Base-by-base conservation (phyloP, 2,113 vertebrate genomes). In the Nothoprocta pentlandii region DNA sequence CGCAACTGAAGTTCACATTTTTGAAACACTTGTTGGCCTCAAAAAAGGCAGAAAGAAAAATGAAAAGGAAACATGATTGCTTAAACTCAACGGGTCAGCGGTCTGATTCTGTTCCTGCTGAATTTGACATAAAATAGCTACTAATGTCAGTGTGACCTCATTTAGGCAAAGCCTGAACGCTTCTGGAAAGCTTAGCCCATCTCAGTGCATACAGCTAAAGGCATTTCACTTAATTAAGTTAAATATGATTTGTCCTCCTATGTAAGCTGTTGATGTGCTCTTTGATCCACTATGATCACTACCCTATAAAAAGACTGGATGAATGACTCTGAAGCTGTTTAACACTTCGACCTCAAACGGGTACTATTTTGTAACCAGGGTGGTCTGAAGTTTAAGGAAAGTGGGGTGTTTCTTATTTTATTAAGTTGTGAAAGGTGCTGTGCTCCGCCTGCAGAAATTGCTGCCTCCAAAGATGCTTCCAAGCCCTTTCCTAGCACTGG, bases 21-120 rank as follows among this genome's bases (percentile, higher is more conserved):
- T 85, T 36, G 7, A 89, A 82, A 78, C 41, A 22, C n/a, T 69
- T 12, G 4, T 13, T 53, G 36, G 51, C 28, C 46, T 86, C 32
- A 53, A 62, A 75, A 79, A 66, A 22, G 21, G 32, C 39, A 87
- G 58, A 58, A 83, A 34, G 46, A 68, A 82, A 39, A 15, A 2
- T 69, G 93, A 94, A 94, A 95, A 91, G 89, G 86, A 91, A 95
- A 94, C 41, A 15, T 1, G 0, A 46, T 76, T 59, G 53, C 87
- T 95, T 79, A 69, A 76, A 63, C 3, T 36, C 21, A 54, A 26
- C 2, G 15, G 54, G 30, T 26, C 25, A 12, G 16, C 14, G 22
- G 3, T 69, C 36, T 63, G 21, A 82, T n/a, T 58, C n/a, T 83
- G 19, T 12, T 79, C 54, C 53, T 71, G 59, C 19, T 70, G 20